Evolutionary conservation across 2,888 invertebrate genomes (phyloP).

Genomic region (Metellina segmentata): DNA sequence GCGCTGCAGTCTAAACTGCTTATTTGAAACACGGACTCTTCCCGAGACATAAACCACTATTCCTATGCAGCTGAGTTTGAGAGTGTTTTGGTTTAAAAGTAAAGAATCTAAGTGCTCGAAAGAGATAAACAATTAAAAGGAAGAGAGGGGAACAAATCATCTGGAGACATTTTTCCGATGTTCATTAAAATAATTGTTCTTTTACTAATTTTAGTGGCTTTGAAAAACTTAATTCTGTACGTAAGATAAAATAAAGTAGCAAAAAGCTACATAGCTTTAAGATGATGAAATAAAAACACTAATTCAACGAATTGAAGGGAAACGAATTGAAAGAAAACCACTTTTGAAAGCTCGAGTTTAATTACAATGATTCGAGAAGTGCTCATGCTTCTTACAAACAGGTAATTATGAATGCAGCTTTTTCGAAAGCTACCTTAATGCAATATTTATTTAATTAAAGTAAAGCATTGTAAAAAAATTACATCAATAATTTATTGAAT

Average conservation of each 20-base stretch:
- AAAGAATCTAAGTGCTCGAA: too few relatives aligned
- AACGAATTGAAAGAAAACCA: background rate
- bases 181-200: slow-evolving; percentile 1
- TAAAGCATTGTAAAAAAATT: too few relatives aligned
- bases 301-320: background rate
- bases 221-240: background rate
- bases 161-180: background rate
- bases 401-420: background rate
- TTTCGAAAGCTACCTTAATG: too few relatives aligned
- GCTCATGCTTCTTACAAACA: background rate
- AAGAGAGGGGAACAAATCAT: background rate
- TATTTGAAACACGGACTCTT: too few relatives aligned
- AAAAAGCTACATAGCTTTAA: background rate
- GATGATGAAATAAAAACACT: background rate
- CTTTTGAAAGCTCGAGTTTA: background rate
- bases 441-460: too few relatives aligned
- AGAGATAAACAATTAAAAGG: background rate
- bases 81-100: too few relatives aligned
- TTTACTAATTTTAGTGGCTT: background rate
- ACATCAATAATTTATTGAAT: too few relatives aligned
- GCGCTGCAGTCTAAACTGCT: too few relatives aligned
- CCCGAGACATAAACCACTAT: too few relatives aligned
- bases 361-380: background rate
- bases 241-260: background rate
- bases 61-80: too few relatives aligned